These are phyloP conservation scores for Chrysina gloriosa DNA, from an alignment of 2,888 invertebrate species.

Conservation along the genomic window DNA sequence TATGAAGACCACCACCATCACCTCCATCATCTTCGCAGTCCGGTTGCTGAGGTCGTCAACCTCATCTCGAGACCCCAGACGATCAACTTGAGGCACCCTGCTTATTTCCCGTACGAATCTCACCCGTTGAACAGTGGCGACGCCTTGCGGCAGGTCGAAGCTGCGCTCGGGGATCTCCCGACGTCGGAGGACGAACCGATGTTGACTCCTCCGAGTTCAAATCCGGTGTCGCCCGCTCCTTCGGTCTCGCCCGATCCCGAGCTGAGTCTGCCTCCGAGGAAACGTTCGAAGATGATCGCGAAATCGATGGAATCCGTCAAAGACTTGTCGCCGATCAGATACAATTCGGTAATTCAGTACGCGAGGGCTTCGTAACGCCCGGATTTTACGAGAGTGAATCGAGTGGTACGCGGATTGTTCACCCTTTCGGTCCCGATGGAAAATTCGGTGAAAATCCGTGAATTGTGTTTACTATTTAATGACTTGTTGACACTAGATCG, in stretches of 20 bases:
- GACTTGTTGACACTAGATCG: no score
- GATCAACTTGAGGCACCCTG: slow-evolving; percentile 53
- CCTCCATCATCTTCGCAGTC: slow-evolving; percentile 51
- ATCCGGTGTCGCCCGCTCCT: slow-evolving; percentile 67
- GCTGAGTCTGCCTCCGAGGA: slow-evolving; percentile 79
- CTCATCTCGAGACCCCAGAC: slow-evolving; percentile 56
- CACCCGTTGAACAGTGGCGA: slow-evolving; percentile 65
- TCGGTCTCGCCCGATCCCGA: slow-evolving; percentile 67
- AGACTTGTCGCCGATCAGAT: slow-evolving; percentile 58
- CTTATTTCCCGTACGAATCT: slow-evolving; percentile 59
- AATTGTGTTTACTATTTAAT: no score
- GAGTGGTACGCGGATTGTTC: no score
- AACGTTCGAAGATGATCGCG: slow-evolving; percentile 81
- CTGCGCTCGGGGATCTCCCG: slow-evolving; percentile 70
- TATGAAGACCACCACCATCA: slow-evolving; percentile 55
- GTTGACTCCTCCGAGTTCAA: slow-evolving; percentile 71
- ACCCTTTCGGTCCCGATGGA: no score
- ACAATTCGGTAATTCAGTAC: slow-evolving; percentile 87
- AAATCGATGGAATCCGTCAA: slow-evolving; percentile 70
- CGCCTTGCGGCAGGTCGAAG: slow-evolving; percentile 73
- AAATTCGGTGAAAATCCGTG: no score
- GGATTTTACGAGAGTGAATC: no score
- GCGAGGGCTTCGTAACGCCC: slow-evolving; percentile 75
- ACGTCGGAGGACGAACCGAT: slow-evolving; percentile 67
- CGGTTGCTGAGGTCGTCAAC: slow-evolving; percentile 57